These are phyloP conservation scores for Helicorthomorpha holstii DNA, from an alignment of 1,140 invertebrate genomes.

Conservation along the genomic window DNA sequence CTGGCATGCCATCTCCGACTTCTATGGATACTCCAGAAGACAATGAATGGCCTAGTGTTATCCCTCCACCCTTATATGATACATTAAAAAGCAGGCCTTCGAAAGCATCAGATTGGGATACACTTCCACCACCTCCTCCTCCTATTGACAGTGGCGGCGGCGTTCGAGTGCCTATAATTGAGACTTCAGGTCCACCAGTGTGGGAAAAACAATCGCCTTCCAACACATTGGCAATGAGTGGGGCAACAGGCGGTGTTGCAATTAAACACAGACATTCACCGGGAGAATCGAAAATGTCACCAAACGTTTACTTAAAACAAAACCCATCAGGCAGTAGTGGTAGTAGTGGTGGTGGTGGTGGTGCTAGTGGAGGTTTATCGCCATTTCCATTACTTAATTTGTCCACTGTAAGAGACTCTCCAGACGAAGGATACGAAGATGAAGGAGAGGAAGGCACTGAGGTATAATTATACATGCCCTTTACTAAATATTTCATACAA, in stretches of 20 bases:
- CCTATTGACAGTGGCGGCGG: neutral
- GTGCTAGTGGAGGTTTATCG: too few relatives aligned
- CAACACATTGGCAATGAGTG: neutral
- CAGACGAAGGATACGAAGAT: conserved; percentile 69
- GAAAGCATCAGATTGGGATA: neutral
- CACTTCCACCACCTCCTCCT: neutral
- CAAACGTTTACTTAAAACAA: neutral
- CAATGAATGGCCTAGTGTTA: neutral
- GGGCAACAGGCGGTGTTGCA: neutral
- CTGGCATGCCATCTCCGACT: too few relatives aligned
- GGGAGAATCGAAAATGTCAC: too few relatives aligned
- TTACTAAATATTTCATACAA: too few relatives aligned
- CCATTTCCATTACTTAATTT: conserved; percentile 12
- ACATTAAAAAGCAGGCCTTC: neutral
- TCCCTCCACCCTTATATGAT: neutral
- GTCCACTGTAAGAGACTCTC: conserved; percentile 53
- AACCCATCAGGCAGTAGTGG: conserved; percentile 4
- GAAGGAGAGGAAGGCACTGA: conserved; percentile 72
- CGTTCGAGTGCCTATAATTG: too few relatives aligned
- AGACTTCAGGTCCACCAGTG: too few relatives aligned
- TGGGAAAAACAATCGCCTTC: neutral
- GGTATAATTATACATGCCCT: too few relatives aligned
- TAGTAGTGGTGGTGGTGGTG: too few relatives aligned
- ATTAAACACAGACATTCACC: neutral
- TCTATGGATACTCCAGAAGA: neutral